Evolutionary conservation across 2,113 vertebrate species (phyloP).

Genomic region (Syngnathoides biaculeatus): DNA sequence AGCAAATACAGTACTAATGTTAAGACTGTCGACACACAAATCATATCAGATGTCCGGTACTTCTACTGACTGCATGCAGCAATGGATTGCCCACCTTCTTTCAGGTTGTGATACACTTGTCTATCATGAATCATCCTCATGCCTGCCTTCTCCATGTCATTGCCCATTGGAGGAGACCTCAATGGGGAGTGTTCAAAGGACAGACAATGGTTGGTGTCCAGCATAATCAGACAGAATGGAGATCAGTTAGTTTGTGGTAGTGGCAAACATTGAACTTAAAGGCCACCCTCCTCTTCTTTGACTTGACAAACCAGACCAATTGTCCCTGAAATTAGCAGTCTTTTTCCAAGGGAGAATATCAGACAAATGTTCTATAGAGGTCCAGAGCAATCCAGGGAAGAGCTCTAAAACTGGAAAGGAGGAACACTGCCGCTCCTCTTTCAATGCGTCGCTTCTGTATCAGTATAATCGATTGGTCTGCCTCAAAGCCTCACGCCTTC

Average conservation of each 20-base stretch:
- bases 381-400: slow-evolving; percentile 17
- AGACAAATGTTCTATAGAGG: slow-evolving; percentile 22
- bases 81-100: slow-evolving; percentile 71
- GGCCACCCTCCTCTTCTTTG: slow-evolving; percentile 29
- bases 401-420: slow-evolving; percentile 8
- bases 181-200: slow-evolving; percentile 66
- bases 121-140: slow-evolving; percentile 62
- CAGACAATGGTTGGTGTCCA: slow-evolving; percentile 74
- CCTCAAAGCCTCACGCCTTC: slow-evolving; percentile 32
- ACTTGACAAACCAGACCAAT: slow-evolving; percentile 25
- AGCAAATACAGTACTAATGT: slow-evolving; percentile 9
- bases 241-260: slow-evolving; percentile 23
- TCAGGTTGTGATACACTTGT: slow-evolving; percentile 72
- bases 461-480: slow-evolving; percentile 49
- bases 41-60: slow-evolving; percentile 18
- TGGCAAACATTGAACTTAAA: slow-evolving; percentile 43
- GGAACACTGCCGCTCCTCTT: slow-evolving; percentile 17
- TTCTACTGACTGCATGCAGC: slow-evolving; percentile 12
- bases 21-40: slow-evolving; percentile 23
- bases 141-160: slow-evolving; percentile 63
- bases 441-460: slow-evolving; percentile 20
- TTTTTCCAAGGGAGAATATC: slow-evolving; percentile 13
- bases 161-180: slow-evolving; percentile 64
- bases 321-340: slow-evolving; percentile 24
- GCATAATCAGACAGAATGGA: slow-evolving; percentile 63